Evolutionary conservation across 2,888 invertebrate genomes (phyloP), one percentile per base, ranked within the genome.

Genomic region (Drosophila formosana): DNA sequence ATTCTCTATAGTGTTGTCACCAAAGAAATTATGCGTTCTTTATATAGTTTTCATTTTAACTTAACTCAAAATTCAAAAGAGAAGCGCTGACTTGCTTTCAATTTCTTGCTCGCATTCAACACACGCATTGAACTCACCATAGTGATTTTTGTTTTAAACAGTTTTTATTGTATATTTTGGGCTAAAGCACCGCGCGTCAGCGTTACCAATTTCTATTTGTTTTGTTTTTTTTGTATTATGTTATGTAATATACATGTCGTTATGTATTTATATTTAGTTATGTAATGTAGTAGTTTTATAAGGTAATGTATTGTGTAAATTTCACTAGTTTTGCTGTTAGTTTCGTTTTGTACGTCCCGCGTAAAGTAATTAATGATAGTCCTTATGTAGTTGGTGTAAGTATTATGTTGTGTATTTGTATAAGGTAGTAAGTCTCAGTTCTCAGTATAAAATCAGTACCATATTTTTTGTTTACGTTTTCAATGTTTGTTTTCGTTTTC

Each of bases 391-490:
- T 37, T 47, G 52, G 47, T 58, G 23, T 81, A 53, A 62, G 78
- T 80, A 63, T 64, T 70, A 56, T 47, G 25, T 52, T 63, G 63
- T 65, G 72, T 78, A 57, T 79, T 79, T 80, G 84, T 84, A 88
- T 83, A 88, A 72, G 77, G 77, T 82, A 72, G 72, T 75, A 87
- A 83, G 85, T 89, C 85, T 85, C 85, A 87, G 89, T 85, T 89
- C 88, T 85, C 89, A 82, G 84, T 88, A 84, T 87, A 85, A 89
- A 84, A 85, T 89, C 89, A 89, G 89, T 85, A 82, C 85, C 80
- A 88, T 87, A 74, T 79, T 79, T 32, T 37, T n/a, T 37, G n/a
- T 37, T 83, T 80, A 61, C 76, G 69, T 86, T 78, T 71, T 66
- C 23, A 68, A 67, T 63, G 66, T 70, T 68, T 7, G 8, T 32